Evolutionary conservation across 2,113 vertebrate genomes (phyloP).

Genomic region (Cavia aperea): DNA sequence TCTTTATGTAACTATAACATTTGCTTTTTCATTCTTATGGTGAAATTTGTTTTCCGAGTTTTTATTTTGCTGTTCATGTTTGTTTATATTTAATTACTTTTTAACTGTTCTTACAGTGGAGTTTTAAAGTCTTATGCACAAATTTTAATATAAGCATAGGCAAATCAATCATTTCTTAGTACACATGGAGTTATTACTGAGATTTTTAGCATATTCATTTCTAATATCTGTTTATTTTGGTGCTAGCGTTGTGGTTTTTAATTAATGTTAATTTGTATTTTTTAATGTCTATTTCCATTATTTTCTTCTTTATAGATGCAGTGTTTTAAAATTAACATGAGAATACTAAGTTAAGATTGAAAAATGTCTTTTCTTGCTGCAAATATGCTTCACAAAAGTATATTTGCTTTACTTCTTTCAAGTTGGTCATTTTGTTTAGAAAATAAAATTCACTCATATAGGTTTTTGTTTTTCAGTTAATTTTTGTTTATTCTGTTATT

Average conservation of each 20-base stretch:
- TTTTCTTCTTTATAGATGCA: slow-evolving; percentile 39
- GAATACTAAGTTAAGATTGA: slow-evolving; percentile 18
- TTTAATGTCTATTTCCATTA: slow-evolving; percentile 26
- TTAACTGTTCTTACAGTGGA: neutral
- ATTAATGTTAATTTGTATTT: slow-evolving; percentile 39
- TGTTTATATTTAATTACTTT: slow-evolving; percentile 36
- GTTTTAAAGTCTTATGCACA: slow-evolving; percentile 30
- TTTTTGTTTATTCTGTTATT: neutral
- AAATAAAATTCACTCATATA: slow-evolving; percentile 2
- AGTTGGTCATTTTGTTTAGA: slow-evolving; percentile 28
- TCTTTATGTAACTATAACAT: neutral
- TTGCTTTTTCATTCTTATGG: slow-evolving; percentile 6
- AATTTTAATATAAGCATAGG: neutral
- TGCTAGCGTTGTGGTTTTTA: neutral
- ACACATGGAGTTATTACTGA: neutral
- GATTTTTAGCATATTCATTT: slow-evolving; percentile 36
- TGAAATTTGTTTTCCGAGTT: slow-evolving; percentile 23
- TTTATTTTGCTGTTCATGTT: slow-evolving; percentile 11
- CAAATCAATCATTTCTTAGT: slow-evolving; percentile 29
- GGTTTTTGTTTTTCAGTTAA: neutral
- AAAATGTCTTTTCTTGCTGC: neutral
- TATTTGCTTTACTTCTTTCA: slow-evolving; percentile 41
- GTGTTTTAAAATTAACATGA: slow-evolving; percentile 11
- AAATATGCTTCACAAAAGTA: neutral
- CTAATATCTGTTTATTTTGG: slow-evolving; percentile 22